Evolutionary conservation across 92 coral and sea anemone species (phyloP), one percentile per base, ranked within the genome.

Genomic region (Porites lobata): DNA sequence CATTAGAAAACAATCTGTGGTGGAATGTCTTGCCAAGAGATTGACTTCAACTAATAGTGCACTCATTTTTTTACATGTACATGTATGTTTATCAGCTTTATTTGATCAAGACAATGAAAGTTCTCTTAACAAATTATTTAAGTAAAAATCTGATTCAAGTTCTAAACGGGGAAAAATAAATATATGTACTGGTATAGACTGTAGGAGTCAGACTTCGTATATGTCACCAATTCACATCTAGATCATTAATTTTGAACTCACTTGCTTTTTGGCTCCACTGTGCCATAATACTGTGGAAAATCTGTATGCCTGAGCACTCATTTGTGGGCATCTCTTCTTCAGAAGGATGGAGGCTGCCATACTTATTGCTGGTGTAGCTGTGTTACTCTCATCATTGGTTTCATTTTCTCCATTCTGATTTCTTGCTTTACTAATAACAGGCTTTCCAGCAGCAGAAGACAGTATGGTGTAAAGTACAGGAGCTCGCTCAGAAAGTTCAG

Each of bases 281-380:
- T 86, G 85, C 90, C 90, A 86, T 29, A 86, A 67, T 13, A 86
- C 79, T 43, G 75, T 50, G 13, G 90, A 74, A 56, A 78, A 6
- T 68, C 90, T 54, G 80, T 86, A 86, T 26, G 90, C 75, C 63
- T 86, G 90, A 17, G 84, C 90, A 68, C 85, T 78, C 90, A 86
- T 86, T 13, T 79, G 85, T 53, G 72, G 85, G 62, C 85, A 78
- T 59, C 90, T 86, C 17, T 71, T 50, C 20, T 77, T 82, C 32
- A 86, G 72, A 29, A 86, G 73, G 53, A 79, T 68, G 26, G 90
- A 69, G 76, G 90, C 90, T 57, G 85, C 85, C 90, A 86, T 77
- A 3, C 79, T 78, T 17, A 77, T 57, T 56, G 79, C 47, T 58
- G 85, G 82, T 9, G 24, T 64, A 65, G 64, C 43, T 66, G 22